These are phyloP conservation scores for Thysanoteuthis rhombus DNA, from an alignment of 2,888 invertebrate genomes.

Conservation along the genomic window DNA sequence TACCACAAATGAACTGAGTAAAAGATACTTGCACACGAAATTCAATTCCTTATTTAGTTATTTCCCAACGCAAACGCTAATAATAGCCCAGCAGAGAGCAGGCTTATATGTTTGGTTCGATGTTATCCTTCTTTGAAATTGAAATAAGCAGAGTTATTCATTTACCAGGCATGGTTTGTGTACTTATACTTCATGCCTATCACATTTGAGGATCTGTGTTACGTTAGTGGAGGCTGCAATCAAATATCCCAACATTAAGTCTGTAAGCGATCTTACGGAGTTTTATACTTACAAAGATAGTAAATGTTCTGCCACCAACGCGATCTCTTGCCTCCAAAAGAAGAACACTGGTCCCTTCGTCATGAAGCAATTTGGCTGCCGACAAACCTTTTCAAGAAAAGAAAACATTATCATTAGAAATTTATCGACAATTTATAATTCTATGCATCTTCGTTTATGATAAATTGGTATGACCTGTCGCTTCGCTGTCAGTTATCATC, in stretches of 20 bases:
- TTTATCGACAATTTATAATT: no score
- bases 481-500: no score
- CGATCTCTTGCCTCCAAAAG: conserved; percentile 52
- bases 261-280: background rate
- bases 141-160: no score
- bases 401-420: background rate
- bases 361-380: conserved; percentile 46
- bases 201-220: background rate
- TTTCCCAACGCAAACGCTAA: no score
- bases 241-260: background rate
- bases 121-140: background rate
- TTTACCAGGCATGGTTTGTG: no score
- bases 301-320: conserved; percentile 51
- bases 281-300: conserved; percentile 38
- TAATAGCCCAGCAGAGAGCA: background rate
- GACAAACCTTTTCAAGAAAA: conserved; percentile 27
- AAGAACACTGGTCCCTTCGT: conserved; percentile 43
- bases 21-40: no score
- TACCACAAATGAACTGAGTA: no score
- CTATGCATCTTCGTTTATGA: no score
- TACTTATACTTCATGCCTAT: background rate
- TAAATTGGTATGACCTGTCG: no score
- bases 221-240: no score
- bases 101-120: background rate
- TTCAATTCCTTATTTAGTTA: no score